Evolutionary conservation across 2,797 vertebrate genomes (phyloP).

Genomic region (Brotula barbata): DNA sequence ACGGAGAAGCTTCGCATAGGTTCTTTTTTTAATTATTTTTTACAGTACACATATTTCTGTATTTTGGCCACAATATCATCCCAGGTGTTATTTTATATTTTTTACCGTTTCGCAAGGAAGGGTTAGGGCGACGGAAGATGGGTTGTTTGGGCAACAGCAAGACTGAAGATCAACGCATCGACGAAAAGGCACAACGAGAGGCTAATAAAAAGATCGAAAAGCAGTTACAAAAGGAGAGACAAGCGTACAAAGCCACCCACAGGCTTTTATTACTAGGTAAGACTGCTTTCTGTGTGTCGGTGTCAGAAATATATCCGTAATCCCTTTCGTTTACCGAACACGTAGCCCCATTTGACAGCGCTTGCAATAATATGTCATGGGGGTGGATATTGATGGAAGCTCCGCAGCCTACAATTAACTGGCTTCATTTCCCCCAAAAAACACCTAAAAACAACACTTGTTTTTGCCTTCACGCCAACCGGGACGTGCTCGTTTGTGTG

Average conservation of each 20-base stretch:
- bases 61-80: slow-evolving; percentile 34
- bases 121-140: slow-evolving; percentile 85
- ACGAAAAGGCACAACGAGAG: slow-evolving; percentile 97
- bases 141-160: slow-evolving; percentile 99
- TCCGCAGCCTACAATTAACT: slow-evolving; percentile 49
- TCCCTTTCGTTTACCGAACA: slow-evolving; percentile 71
- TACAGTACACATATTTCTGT: slow-evolving; percentile 47
- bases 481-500: slow-evolving; percentile 12
- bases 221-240: slow-evolving; percentile 94
- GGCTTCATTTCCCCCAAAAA: slow-evolving; percentile 43
- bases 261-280: slow-evolving; percentile 95
- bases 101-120: slow-evolving; percentile 70
- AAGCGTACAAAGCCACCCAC: slow-evolving; percentile 96
- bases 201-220: slow-evolving; percentile 99
- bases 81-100: slow-evolving; percentile 48
- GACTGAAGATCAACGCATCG: slow-evolving; percentile 96
- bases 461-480: slow-evolving; percentile 1
- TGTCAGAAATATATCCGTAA: slow-evolving; percentile 56
- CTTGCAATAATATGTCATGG: slow-evolving; percentile 76
- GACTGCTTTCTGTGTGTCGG: slow-evolving; percentile 57
- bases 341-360: slow-evolving; percentile 79
- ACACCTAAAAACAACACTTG: slow-evolving; percentile 14
- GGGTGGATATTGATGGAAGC: slow-evolving; percentile 75
- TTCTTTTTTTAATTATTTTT: slow-evolving; percentile 42
- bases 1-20: slow-evolving; percentile 74